Percentiles rank a stretch among this genome's conserved stretches.
Conservation (phyloP, 2,888 invertebrate species). For the Watsonalla cultraria region DNA sequence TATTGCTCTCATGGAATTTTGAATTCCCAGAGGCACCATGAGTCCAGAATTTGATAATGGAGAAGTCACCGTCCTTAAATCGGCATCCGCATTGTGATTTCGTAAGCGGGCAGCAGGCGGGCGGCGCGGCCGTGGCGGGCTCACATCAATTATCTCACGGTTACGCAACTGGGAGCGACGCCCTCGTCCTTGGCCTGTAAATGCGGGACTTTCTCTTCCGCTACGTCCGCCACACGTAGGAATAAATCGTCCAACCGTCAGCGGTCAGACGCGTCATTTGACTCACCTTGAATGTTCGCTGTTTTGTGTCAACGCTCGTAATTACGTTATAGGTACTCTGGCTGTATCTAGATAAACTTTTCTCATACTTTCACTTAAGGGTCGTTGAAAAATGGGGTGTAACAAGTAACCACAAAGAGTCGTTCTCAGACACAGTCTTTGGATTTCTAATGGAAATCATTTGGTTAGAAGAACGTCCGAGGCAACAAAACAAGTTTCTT, state of each 20-base stretch:
- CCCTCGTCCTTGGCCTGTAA: slow-evolving; percentile 70
- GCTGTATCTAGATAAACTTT: neutral
- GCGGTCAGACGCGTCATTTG: neutral
- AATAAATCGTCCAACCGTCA: neutral
- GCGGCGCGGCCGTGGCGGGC: slow-evolving; percentile 10
- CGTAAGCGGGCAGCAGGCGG: slow-evolving; percentile 33
- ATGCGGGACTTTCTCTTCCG: slow-evolving; percentile 62
- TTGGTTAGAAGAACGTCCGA: no score
- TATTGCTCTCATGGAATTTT: no score
- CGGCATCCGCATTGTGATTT: slow-evolving; percentile 53
- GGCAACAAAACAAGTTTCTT: no score
- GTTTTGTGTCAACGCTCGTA: neutral
- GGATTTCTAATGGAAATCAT: no score
- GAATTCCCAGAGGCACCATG: neutral
- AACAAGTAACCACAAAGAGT: no score
- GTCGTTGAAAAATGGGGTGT: no score
- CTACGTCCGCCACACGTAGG: slow-evolving; percentile 18
- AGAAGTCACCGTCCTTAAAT: slow-evolving; percentile 64
- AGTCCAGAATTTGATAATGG: neutral
- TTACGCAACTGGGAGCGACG: slow-evolving; percentile 61
- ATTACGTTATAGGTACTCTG: neutral
- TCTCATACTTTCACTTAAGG: neutral
- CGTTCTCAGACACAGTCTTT: no score
- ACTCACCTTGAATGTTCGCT: neutral
- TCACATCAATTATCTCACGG: slow-evolving; percentile 46